phyloP scores from a whole-genome alignment of 2,113 vertebrate genomes.

The Dryoscopus gambensis region DNA sequence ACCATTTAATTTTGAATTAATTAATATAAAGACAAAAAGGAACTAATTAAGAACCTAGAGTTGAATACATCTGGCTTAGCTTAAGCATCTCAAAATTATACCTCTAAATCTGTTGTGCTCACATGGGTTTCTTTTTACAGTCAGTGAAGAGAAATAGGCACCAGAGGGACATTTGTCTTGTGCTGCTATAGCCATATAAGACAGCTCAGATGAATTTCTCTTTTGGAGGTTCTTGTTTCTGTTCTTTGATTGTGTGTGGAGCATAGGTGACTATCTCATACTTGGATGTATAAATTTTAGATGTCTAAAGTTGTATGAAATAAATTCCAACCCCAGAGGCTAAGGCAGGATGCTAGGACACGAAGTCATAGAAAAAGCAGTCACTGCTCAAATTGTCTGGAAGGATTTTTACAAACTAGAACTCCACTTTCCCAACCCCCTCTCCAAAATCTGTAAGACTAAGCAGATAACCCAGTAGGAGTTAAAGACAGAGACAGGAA shows the following conservation, averaged over 20 bases:
- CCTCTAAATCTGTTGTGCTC: not conserved
- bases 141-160: not conserved
- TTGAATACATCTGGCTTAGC: not conserved
- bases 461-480: not conserved
- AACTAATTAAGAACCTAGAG: not conserved
- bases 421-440: not conserved
- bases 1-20: not conserved
- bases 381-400: not conserved
- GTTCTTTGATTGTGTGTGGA: not conserved
- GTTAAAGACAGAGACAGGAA: not conserved
- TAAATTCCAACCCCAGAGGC: not conserved
- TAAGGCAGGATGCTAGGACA: not conserved
- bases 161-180: not conserved
- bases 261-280: not conserved
- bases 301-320: not conserved
- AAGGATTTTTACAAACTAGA: not conserved
- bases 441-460: not conserved
- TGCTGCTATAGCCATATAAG: not conserved
- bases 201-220: not conserved
- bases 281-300: not conserved
- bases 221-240: not conserved
- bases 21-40: not conserved
- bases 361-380: not conserved
- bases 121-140: not conserved
- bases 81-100: not conserved